Percentiles rank a stretch among this genome's conserved stretches.
Evolutionary conservation across 1,140 invertebrate genomes (phyloP).

Genomic region (Saccostrea echinata): DNA sequence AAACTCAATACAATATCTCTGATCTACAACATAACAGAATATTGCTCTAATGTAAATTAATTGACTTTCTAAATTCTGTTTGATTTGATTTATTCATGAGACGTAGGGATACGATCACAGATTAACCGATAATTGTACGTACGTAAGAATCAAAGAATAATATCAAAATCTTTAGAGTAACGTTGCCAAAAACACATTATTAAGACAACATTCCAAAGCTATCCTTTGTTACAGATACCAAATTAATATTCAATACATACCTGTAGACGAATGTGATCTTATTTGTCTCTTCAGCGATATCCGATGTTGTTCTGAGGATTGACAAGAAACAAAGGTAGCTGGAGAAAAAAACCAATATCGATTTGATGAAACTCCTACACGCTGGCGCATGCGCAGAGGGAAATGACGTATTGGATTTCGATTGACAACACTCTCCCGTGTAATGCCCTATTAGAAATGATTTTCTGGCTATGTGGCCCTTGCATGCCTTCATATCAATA

Average conservation of each 20-base stretch:
- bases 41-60: no score
- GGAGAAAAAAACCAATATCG: conserved; percentile 15
- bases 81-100: no score
- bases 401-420: conserved; percentile 27
- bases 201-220: not conserved
- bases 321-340: conserved; percentile 13
- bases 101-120: no score
- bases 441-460: conserved; percentile 9
- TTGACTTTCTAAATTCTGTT: no score
- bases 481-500: conserved; percentile 10
- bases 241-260: conserved; percentile 2
- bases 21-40: no score
- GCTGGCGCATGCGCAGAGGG: not conserved
- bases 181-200: not conserved
- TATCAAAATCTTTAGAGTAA: not conserved
- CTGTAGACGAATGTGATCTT: not conserved
- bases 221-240: not conserved
- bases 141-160: no score
- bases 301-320: not conserved
- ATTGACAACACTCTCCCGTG: not conserved
- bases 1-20: no score
- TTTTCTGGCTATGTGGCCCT: not conserved
- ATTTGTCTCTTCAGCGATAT: not conserved
- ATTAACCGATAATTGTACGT: no score
- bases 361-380: conserved; percentile 18